phyloP scores from a whole-genome alignment of 2,797 vertebrate species.

The Ptychobarbus kaznakovi region DNA sequence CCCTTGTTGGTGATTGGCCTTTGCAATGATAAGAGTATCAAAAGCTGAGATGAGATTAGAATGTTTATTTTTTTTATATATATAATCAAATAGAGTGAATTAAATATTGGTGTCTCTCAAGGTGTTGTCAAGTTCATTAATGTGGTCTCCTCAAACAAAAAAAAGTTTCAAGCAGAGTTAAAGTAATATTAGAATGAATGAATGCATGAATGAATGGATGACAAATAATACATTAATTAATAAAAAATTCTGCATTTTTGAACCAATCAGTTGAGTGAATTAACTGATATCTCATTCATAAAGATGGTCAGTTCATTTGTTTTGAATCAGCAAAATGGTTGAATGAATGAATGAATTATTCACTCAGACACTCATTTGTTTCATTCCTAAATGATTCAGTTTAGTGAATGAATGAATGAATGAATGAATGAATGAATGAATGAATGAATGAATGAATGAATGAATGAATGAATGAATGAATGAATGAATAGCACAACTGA shows the following conservation, averaged over 20 bases:
- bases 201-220: too few relatives aligned
- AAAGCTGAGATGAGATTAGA: slow-evolving; percentile 20
- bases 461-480: background rate
- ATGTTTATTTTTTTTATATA: background rate
- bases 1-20: slow-evolving; percentile 12
- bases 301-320: too few relatives aligned
- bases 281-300: too few relatives aligned
- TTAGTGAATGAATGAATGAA: background rate
- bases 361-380: background rate
- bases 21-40: slow-evolving; percentile 13
- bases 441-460: background rate
- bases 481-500: background rate
- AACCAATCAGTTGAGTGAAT: too few relatives aligned
- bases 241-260: too few relatives aligned
- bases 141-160: background rate
- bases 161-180: too few relatives aligned
- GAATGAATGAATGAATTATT: too few relatives aligned
- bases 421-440: background rate
- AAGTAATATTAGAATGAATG: too few relatives aligned
- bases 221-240: too few relatives aligned
- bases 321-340: background rate
- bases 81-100: background rate
- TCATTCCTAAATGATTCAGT: background rate
- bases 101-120: background rate
- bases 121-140: background rate